Evolutionary conservation across 2,113 vertebrate species (phyloP).

Genomic region (Pelobates fuscus): DNA sequence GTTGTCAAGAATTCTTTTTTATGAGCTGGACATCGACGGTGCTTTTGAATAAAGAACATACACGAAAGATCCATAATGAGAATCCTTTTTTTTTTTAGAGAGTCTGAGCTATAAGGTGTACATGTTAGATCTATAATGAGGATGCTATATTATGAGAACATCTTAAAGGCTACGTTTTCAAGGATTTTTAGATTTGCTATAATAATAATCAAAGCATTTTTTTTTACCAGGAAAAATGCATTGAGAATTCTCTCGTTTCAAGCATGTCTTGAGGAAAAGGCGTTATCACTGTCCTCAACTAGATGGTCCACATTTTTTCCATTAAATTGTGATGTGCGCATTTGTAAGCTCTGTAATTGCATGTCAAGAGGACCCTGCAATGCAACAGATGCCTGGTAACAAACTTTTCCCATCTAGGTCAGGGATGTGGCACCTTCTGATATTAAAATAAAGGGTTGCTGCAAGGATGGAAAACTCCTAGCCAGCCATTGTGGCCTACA

Average conservation of each 20-base stretch:
- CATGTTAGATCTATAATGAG: slow-evolving; percentile 32
- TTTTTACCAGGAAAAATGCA: too few species aligned
- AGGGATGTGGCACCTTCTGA: not conserved
- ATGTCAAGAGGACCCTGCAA: not conserved
- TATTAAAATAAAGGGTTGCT: not conserved
- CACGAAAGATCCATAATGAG: slow-evolving; percentile 24
- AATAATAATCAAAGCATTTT: too few species aligned
- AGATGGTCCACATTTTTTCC: not conserved
- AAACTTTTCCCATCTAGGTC: not conserved
- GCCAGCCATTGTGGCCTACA: not conserved
- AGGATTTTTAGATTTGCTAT: slow-evolving; percentile 5
- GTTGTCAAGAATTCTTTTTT: not conserved
- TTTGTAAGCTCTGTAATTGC: slow-evolving; percentile 1
- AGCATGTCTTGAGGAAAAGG: too few species aligned
- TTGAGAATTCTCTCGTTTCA: too few species aligned
- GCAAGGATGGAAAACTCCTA: not conserved
- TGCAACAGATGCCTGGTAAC: not conserved
- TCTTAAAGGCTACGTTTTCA: slow-evolving; percentile 2
- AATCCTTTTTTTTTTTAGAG: not conserved
- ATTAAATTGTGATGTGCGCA: not conserved
- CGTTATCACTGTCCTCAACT: not conserved
- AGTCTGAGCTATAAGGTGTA: slow-evolving; percentile 3
- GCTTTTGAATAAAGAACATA: slow-evolving; percentile 18
- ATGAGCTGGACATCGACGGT: slow-evolving; percentile 5
- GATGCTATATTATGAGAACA: slow-evolving; percentile 8